Percentiles rank a stretch among this genome's conserved stretches.
Evolutionary conservation across 2,888 invertebrate genomes (phyloP).

Genomic region (Aethes cnicana): DNA sequence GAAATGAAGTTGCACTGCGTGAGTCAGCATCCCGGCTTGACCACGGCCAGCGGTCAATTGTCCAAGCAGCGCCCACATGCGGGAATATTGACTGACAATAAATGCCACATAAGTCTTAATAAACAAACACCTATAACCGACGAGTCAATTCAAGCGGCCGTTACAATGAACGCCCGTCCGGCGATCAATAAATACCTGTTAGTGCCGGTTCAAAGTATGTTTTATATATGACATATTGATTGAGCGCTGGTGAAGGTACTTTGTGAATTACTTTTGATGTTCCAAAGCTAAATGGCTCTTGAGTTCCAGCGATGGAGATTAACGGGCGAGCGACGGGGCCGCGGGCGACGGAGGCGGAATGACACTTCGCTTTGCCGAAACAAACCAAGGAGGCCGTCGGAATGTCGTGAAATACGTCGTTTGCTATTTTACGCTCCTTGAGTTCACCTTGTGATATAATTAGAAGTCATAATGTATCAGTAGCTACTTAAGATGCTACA

Average conservation of each 20-base stretch:
- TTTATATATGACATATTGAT: constrained; percentile 29
- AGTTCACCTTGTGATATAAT: too few relatives aligned
- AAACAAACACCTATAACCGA: constrained; percentile 49
- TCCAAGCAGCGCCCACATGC: constrained; percentile 66
- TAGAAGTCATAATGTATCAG: too few relatives aligned
- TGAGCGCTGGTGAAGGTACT: constrained; percentile 10
- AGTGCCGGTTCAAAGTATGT: constrained; percentile 21
- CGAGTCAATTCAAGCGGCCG: constrained; percentile 28
- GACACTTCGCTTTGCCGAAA: constrained; percentile 10
- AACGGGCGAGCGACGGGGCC: constrained; percentile 9
- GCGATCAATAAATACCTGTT: constrained; percentile 29
- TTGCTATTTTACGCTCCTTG: too few relatives aligned
- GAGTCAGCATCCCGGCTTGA: constrained; percentile 36
- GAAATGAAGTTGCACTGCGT: constrained; percentile 12
- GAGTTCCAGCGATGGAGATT: constrained; percentile 2
- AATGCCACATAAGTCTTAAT: constrained; percentile 79
- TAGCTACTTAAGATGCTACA: too few relatives aligned
- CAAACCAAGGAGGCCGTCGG: neutral
- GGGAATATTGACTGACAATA: constrained; percentile 79
- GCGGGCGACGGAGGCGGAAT: constrained; percentile 9
- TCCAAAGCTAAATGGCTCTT: constrained; percentile 15
- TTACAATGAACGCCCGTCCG: constrained; percentile 2
- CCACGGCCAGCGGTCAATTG: constrained; percentile 60
- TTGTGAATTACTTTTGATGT: constrained; percentile 21
- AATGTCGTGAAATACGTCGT: neutral